Conservation (phyloP, 2,888 invertebrate genomes). For the Hipparchia sbordonii region DNA sequence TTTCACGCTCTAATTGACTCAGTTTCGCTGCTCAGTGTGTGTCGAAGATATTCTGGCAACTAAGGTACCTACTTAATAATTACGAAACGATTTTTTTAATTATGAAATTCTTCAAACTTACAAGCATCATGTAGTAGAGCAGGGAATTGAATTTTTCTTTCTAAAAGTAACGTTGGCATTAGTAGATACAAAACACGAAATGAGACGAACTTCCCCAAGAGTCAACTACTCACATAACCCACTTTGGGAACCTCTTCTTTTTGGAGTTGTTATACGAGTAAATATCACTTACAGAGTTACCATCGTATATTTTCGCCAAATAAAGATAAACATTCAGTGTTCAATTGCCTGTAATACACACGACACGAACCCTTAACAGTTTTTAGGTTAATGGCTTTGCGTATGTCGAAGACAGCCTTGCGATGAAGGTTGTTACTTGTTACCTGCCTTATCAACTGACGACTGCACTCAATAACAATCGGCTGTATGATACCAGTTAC, state of each 20-base stretch:
- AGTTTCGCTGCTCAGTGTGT: background rate
- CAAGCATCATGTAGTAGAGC: no score
- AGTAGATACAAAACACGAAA: no score
- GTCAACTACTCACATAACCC: no score
- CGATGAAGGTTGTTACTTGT: slow-evolving; percentile 48
- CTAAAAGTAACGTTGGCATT: no score
- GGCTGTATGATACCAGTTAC: slow-evolving; percentile 11
- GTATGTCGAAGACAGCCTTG: slow-evolving; percentile 52
- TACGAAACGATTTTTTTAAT: background rate
- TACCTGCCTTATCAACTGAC: slow-evolving; percentile 47
- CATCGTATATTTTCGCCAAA: slow-evolving; percentile 5
- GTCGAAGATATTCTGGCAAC: slow-evolving; percentile 6
- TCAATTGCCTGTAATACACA: background rate
- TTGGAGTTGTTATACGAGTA: background rate
- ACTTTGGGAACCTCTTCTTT: background rate
- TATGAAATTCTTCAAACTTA: background rate
- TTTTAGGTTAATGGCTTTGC: slow-evolving; percentile 57
- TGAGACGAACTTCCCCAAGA: no score
- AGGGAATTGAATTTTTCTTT: no score
- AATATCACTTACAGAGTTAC: background rate
- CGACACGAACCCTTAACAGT: slow-evolving; percentile 32
- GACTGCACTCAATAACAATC: slow-evolving; percentile 38
- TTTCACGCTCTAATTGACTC: background rate
- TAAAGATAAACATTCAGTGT: background rate
- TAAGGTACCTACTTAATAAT: background rate